Conservation (phyloP, 2,888 invertebrate species). For the Noctua janthe region DNA sequence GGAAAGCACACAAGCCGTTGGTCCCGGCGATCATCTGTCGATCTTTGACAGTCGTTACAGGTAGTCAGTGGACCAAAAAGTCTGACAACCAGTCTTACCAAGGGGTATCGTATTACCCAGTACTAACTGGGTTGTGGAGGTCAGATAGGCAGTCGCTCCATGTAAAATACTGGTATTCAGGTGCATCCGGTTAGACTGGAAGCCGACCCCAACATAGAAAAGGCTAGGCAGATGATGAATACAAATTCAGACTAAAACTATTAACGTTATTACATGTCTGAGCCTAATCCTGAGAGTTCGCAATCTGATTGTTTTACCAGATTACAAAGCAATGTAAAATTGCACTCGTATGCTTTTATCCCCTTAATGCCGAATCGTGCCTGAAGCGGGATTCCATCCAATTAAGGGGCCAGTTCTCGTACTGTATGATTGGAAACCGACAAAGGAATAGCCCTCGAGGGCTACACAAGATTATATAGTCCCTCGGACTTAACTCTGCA, state of each 20-base stretch:
- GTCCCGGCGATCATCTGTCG: too few relatives aligned
- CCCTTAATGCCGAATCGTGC: conserved; percentile 73
- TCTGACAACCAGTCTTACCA: too few relatives aligned
- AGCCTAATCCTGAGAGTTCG: conserved; percentile 60
- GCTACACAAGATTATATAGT: conserved; percentile 73
- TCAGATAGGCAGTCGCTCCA: too few relatives aligned
- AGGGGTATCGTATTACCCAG: too few relatives aligned
- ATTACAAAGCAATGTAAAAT: conserved; percentile 76
- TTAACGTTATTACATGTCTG: conserved; percentile 61
- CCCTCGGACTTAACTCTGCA: conserved; percentile 77
- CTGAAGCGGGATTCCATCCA: conserved; percentile 82
- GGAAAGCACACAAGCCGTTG: too few relatives aligned
- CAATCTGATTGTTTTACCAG: conserved; percentile 68
- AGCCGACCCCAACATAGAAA: too few relatives aligned
- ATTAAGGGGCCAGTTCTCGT: conserved; percentile 85
- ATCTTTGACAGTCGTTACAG: too few relatives aligned
- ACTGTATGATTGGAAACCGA: conserved; percentile 85
- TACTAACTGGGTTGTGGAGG: too few relatives aligned
- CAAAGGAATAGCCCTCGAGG: conserved; percentile 76
- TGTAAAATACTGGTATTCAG: too few relatives aligned
- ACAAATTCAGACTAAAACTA: conserved; percentile 50
- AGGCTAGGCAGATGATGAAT: conserved; percentile 1
- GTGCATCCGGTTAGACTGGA: too few relatives aligned
- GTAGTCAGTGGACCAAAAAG: too few relatives aligned
- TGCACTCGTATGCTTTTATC: conserved; percentile 70